Evolutionary conservation across 2,797 vertebrate species (phyloP).

Genomic region (Bovichtus diacanthus): DNA sequence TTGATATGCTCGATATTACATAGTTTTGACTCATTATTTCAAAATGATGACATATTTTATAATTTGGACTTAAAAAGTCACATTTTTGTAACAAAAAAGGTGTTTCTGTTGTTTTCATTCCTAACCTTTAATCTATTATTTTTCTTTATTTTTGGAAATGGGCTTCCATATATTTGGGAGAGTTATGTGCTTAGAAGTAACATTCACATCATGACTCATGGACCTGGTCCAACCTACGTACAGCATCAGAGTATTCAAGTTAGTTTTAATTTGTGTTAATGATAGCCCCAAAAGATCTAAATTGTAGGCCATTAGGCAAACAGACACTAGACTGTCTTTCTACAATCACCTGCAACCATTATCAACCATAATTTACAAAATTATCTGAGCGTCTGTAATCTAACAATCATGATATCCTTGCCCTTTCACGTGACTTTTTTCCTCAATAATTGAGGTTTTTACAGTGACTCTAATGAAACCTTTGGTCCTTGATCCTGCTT

Average conservation of each 20-base stretch:
- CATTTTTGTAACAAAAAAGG: neutral
- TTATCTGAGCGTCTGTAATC: constrained; percentile 27
- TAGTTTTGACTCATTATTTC: neutral
- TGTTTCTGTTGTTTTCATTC: neutral
- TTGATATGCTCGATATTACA: no score
- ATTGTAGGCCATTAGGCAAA: constrained; percentile 53
- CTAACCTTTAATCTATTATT: neutral
- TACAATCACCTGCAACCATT: constrained; percentile 34
- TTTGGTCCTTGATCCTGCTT: neutral
- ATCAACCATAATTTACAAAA: constrained; percentile 49
- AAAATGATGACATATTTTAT: neutral
- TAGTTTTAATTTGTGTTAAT: constrained; percentile 34
- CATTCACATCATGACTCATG: constrained; percentile 7
- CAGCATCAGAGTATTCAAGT: constrained; percentile 8
- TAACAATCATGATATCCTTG: constrained; percentile 14
- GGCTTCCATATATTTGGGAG: neutral
- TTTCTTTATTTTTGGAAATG: neutral
- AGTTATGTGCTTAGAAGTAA: neutral
- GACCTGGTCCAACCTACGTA: constrained; percentile 15
- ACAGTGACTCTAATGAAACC: neutral
- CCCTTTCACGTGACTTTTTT: constrained; percentile 7
- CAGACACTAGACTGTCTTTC: constrained; percentile 38
- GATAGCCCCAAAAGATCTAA: constrained; percentile 25
- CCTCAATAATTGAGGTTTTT: constrained; percentile 13
- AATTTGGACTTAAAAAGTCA: neutral